These are phyloP conservation scores for Macquaria ambigua DNA, from an alignment of 2,113 vertebrate genomes.

Conservation along the genomic window DNA sequence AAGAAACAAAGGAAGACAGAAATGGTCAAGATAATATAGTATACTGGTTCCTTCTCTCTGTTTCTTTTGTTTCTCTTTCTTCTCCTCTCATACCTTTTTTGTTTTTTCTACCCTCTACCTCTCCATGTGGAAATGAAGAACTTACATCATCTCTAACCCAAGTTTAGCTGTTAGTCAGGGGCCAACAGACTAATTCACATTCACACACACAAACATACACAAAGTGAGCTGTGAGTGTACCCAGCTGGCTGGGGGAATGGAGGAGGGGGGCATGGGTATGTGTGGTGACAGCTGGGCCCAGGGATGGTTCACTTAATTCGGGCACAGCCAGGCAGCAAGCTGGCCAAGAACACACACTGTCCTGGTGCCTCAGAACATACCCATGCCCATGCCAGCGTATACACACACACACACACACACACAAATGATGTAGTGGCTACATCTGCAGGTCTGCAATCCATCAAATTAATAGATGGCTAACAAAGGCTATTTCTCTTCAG, in stretches of 20 bases:
- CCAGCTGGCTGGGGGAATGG: slow-evolving; percentile 57
- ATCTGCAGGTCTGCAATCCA: slow-evolving; percentile 64
- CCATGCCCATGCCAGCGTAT: slow-evolving; percentile 20
- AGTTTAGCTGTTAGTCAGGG: slow-evolving; percentile 35
- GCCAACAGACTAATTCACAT: slow-evolving; percentile 11
- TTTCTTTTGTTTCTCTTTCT: neutral
- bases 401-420: neutral
- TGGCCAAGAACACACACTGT: slow-evolving; percentile 63
- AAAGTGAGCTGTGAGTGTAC: slow-evolving; percentile 38
- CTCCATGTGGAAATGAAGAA: slow-evolving; percentile 6
- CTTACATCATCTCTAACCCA: neutral
- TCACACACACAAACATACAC: slow-evolving; percentile 32
- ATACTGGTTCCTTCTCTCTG: neutral
- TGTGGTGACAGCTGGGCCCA: slow-evolving; percentile 75
- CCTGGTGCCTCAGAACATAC: slow-evolving; percentile 58
- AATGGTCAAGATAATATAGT: neutral
- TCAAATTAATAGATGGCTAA: slow-evolving; percentile 58
- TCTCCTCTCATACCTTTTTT: neutral
- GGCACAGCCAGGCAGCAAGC: slow-evolving; percentile 49
- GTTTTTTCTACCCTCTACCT: neutral
- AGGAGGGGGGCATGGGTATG: slow-evolving; percentile 23
- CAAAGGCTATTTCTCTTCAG: slow-evolving; percentile 51
- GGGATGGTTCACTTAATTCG: slow-evolving; percentile 72
- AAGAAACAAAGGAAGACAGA: neutral
- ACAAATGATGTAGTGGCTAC: neutral